Base-by-base conservation (phyloP, 2,113 vertebrate species). In the Albula glossodonta region DNA sequence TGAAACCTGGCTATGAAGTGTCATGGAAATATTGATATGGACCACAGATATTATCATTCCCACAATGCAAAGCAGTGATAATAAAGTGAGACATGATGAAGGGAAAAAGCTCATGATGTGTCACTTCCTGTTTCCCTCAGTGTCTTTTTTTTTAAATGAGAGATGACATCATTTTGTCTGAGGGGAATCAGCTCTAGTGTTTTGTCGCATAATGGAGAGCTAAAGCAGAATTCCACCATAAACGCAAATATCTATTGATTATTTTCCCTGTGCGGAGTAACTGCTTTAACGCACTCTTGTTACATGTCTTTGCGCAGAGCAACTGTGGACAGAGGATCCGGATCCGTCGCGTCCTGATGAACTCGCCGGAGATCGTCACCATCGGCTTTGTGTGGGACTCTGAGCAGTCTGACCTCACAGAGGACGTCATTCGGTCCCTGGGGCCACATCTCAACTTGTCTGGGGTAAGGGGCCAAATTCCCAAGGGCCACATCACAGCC, bases 311-410 rank as follows among this genome's bases (percentile, higher is more conserved):
- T 49, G 87, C 92, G 5, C 87, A 99, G 98, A 98, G 97, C 91
- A 97, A 97, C 86, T 99, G 98, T 94, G 98, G 98, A 57, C 97
- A 99, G 91, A 97, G 93, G 92, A 98, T 98, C 87, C 96, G 96
- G 93, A 98, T 99, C 78, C 96, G 97, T n/a, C 96, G 96, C 41
- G 98, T 99, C 90, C 96, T 99, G 81, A 99, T 99, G 98, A 99
- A 99, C 90, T 98, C 96, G 83, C 98, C 98, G 0, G 97, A 99
- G 94, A 98, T 99, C 15, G 97, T 99, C 5, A 99, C 98, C 11
- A 97, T 99, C 0, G 98, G 98, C 74, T 95, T 99, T 51, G 97
- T 99, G 50, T 99, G 98, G 98, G 98, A 99, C 92, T 96, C 98
- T 0, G 98, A 99, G 13, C 97, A 99, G 92, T 99, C 98, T 0